Evolutionary conservation across 1,140 invertebrate genomes (phyloP), one percentile per base, ranked within the genome.

Genomic region (Hermatobates lingyangjiaoensis): DNA sequence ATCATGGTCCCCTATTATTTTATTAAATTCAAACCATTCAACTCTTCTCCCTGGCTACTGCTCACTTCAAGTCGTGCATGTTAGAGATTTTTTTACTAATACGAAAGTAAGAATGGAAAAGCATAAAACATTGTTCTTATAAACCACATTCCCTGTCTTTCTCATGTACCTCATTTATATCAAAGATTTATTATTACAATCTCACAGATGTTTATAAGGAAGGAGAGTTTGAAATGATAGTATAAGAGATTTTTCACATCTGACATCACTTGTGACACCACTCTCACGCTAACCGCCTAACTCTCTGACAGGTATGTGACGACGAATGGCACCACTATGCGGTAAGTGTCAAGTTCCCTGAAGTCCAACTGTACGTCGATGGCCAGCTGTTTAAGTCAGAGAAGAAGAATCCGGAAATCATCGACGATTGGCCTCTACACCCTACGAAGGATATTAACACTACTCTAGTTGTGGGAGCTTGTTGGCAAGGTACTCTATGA

Each of bases 391-490:
- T 86, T 68, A 72, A 80, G 3, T 73, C 75, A 46, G 81, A 87
- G 58, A 80, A 83, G 63, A 81, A 81, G 56, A 93, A 92, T 60
- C 88, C 91, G 0, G 93, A 98, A 66, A 87, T 98, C 26, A 91
- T 98, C 62, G 94, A 98, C 67, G 95, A 98, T 67, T 98, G 94
- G 94, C 93, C 95, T n/a, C 71, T 98, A 14, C 95, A 98, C 66
- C 86, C 88, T 23, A 87, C 90, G 0, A 87, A 90, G 55, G 88
- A 82, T 12, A 77, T 92, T 52, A 94, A 93, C 64, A 98, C 93
- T 3, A 92, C 89, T 18, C 67, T 97, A 1, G 82, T 86, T 1
- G 85, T 98, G 20, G 94, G 94, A 10, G 93, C 91, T 25, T 98
- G 95, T 68, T 98, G 92, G 89, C 91, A 97, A 71, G 89, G 90